These are phyloP conservation scores for Sinella curviseta DNA, from an alignment of 1,140 invertebrate species.

Conservation along the genomic window DNA sequence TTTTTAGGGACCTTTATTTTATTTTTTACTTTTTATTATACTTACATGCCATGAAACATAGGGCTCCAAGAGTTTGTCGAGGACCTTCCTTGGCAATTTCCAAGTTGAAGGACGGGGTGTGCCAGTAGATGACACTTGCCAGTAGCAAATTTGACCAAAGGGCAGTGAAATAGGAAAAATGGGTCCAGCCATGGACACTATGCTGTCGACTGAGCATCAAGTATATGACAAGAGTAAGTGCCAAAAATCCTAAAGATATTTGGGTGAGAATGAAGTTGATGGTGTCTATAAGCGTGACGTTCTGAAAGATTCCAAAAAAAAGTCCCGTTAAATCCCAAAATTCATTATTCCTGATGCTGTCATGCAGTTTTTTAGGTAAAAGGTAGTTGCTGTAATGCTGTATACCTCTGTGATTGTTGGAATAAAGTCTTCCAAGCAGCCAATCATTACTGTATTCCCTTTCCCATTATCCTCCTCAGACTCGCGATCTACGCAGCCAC, in stretches of 20 bases:
- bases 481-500: constrained; percentile 18
- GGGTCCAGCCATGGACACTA: constrained; percentile 11
- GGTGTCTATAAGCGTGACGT: constrained; percentile 7
- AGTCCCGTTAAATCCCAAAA: background rate
- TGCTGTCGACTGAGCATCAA: constrained; percentile 24
- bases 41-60: constrained; percentile 24
- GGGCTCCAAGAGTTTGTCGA: background rate
- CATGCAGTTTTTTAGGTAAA: background rate
- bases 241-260: constrained; percentile 29
- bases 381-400: too few species aligned
- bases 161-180: constrained; percentile 21
- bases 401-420: constrained; percentile 15
- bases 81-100: constrained; percentile 18
- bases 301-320: background rate
- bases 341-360: background rate
- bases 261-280: constrained; percentile 25
- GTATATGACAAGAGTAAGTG: constrained; percentile 13
- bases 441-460: constrained; percentile 5
- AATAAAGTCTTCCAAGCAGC: constrained; percentile 24
- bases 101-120: background rate
- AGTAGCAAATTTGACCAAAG: constrained; percentile 25
- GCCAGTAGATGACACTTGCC: constrained; percentile 15
- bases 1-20: background rate
- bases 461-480: background rate
- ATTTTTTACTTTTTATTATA: background rate